Evolutionary conservation across 2,113 vertebrate species (phyloP).

Genomic region (Eurystomus gularis): DNA sequence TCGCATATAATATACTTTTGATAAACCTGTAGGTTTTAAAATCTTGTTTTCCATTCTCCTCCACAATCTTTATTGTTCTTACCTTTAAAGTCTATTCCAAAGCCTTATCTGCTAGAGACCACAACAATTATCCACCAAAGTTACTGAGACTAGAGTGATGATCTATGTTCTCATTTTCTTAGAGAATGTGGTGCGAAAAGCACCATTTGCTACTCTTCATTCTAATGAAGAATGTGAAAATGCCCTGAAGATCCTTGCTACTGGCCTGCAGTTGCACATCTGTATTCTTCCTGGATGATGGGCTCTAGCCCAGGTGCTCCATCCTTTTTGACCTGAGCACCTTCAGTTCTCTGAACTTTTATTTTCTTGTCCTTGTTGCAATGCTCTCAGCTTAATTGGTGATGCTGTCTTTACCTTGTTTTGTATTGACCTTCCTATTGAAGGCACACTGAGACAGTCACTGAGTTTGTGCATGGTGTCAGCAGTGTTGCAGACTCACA

Average conservation of each 20-base stretch:
- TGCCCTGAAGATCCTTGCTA: background rate
- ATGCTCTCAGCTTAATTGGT: background rate
- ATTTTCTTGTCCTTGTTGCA: background rate
- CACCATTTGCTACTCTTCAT: background rate
- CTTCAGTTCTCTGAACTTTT: background rate
- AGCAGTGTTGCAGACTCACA: accelerated
- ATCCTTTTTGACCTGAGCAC: background rate
- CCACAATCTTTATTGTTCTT: background rate
- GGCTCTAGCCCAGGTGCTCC: background rate
- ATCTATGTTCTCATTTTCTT: background rate
- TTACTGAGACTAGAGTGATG: background rate
- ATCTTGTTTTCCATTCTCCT: background rate
- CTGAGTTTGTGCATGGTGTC: background rate
- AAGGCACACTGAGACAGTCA: background rate
- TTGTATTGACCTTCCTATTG: accelerated
- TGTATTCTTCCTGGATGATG: accelerated
- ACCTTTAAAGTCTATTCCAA: background rate
- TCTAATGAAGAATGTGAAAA: background rate
- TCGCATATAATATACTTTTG: background rate
- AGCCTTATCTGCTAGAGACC: background rate
- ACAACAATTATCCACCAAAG: background rate
- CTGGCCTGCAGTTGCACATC: background rate
- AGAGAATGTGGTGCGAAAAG: background rate
- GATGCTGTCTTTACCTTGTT: background rate
- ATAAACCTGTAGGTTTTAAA: background rate